Conservation (phyloP, 2,113 vertebrate genomes). For the Istiophorus platypterus region DNA sequence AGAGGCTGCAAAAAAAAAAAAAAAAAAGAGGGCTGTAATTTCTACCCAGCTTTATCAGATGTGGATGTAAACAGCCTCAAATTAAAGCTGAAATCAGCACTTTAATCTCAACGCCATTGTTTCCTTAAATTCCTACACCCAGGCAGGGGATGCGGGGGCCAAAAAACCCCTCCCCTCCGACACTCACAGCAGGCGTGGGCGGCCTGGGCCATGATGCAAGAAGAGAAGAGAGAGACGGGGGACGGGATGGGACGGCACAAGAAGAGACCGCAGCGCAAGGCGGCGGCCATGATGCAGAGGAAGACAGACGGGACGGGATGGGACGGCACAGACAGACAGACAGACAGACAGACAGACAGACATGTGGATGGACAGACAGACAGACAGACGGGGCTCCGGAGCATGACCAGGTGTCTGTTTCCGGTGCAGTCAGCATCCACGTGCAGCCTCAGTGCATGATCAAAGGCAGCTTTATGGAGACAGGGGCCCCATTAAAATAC, state of each 20-base stretch:
- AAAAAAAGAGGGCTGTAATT: background rate
- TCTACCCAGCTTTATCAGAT: background rate
- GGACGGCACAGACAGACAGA: no score
- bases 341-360: no score
- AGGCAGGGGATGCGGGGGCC: no score
- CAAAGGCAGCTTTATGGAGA: slow-evolving; percentile 81
- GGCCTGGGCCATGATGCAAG: no score
- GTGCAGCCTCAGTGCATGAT: slow-evolving; percentile 73
- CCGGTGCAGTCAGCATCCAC: slow-evolving; percentile 53
- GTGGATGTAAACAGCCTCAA: background rate
- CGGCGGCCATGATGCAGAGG: background rate
- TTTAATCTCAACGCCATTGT: slow-evolving; percentile 7
- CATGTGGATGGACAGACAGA: background rate
- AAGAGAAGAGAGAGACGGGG: no score
- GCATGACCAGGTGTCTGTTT: slow-evolving; percentile 76
- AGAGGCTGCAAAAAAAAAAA: background rate
- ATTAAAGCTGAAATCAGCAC: slow-evolving; percentile 11
- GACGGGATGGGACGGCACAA: no score
- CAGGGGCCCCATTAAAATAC: slow-evolving; percentile 82
- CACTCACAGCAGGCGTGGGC: no score
- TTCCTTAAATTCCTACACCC: background rate
- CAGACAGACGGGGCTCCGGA: slow-evolving; percentile 58
- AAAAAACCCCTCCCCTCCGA: no score
- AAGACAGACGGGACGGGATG: slow-evolving; percentile 53
- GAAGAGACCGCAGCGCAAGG: background rate